Conservation (phyloP, 1,140 invertebrate species). For the Hyposmocoma kahamanoa region DNA sequence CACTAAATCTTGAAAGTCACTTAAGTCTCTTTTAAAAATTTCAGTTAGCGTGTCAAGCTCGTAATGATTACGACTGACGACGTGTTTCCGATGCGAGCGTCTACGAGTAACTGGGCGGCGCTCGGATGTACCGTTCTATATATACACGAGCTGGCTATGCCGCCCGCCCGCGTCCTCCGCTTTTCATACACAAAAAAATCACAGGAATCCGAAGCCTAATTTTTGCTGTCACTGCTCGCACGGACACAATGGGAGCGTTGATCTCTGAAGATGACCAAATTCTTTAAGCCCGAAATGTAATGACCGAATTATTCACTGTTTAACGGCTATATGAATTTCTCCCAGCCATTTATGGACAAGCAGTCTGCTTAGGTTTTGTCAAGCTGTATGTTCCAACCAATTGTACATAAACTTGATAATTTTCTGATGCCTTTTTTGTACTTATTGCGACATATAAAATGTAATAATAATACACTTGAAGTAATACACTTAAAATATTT, state of each 20-base stretch:
- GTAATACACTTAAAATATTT: too few relatives aligned
- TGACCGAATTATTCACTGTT: conserved; percentile 24
- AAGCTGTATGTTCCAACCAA: too few relatives aligned
- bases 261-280: conserved; percentile 58
- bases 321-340: neutral
- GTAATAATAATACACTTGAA: too few relatives aligned
- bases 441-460: too few relatives aligned
- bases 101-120: conserved; percentile 51
- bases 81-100: conserved; percentile 21
- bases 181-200: conserved; percentile 64
- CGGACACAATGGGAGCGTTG: conserved; percentile 67
- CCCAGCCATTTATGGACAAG: neutral
- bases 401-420: too few relatives aligned
- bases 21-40: too few relatives aligned
- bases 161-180: conserved; percentile 21
- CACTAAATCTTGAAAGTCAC: too few relatives aligned
- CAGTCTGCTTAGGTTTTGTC: too few relatives aligned
- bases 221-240: conserved; percentile 62
- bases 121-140: conserved; percentile 42
- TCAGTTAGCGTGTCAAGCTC: too few relatives aligned
- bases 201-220: conserved; percentile 62
- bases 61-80: conserved; percentile 6
- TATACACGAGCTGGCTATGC: conserved; percentile 53
- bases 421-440: too few relatives aligned
- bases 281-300: conserved; percentile 33